phyloP scores from a whole-genome alignment of 2,888 invertebrate genomes.

The Plusia festucae region DNA sequence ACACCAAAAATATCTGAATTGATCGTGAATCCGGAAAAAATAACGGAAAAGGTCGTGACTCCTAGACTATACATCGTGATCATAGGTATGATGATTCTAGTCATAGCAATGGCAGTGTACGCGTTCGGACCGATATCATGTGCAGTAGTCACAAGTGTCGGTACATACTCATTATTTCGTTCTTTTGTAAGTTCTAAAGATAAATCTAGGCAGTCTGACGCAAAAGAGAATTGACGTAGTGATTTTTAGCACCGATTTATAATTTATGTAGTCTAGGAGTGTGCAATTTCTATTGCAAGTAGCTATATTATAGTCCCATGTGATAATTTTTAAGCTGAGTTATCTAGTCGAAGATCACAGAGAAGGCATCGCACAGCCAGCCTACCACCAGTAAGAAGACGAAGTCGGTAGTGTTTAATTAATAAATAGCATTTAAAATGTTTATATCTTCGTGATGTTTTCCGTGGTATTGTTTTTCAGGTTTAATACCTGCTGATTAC shows the following conservation, averaged over 20 bases:
- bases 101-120: slow-evolving; percentile 68
- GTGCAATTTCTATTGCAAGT: not conserved
- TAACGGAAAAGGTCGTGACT: slow-evolving; percentile 55
- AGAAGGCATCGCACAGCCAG: too few species aligned
- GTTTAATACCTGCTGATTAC: slow-evolving; percentile 18
- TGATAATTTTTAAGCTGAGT: not conserved
- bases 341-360: too few species aligned
- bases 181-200: slow-evolving; percentile 36
- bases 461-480: not conserved
- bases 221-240: slow-evolving; percentile 4
- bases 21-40: slow-evolving; percentile 67
- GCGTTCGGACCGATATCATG: slow-evolving; percentile 70
- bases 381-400: too few species aligned
- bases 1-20: slow-evolving; percentile 55
- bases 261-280: not conserved
- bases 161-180: slow-evolving; percentile 53
- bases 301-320: not conserved
- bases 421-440: not conserved
- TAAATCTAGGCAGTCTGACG: slow-evolving; percentile 34
- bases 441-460: not conserved
- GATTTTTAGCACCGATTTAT: not conserved
- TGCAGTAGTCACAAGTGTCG: slow-evolving; percentile 59
- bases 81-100: slow-evolving; percentile 66
- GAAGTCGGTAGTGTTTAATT: slow-evolving; percentile 1
- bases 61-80: slow-evolving; percentile 62